Evolutionary conservation across 2,888 invertebrate genomes (phyloP).

Genomic region (Herminia tarsipennalis): DNA sequence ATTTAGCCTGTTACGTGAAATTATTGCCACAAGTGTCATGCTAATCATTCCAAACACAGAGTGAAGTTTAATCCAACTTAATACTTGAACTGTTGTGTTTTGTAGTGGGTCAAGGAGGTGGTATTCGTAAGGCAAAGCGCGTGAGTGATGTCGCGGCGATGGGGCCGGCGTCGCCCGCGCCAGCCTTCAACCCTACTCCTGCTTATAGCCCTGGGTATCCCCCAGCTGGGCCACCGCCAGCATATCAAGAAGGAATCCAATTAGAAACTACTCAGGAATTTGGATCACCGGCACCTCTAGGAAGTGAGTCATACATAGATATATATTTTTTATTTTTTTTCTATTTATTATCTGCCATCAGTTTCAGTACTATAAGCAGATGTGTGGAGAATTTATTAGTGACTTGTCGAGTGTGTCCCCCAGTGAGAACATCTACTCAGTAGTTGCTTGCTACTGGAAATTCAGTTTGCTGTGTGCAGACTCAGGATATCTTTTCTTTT

Average conservation of each 20-base stretch:
- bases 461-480: no score
- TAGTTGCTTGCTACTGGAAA: no score
- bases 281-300: constrained; percentile 47
- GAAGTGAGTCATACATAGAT: constrained; percentile 53
- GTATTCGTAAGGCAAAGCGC: constrained; percentile 86
- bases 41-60: no score
- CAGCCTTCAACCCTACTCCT: constrained; percentile 58
- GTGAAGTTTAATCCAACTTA: background rate
- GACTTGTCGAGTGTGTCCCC: no score
- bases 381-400: no score
- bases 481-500: no score
- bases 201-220: constrained; percentile 58
- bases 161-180: constrained; percentile 83
- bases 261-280: constrained; percentile 68
- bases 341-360: no score
- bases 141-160: constrained; percentile 89
- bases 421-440: no score
- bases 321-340: no score
- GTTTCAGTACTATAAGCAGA: no score
- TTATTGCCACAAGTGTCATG: background rate
- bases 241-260: constrained; percentile 74
- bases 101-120: constrained; percentile 69
- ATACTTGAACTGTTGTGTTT: no score
- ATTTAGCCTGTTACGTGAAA: no score
- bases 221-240: constrained; percentile 62